Conservation (phyloP, 2,797 vertebrate species). For the Huso huso region DNA sequence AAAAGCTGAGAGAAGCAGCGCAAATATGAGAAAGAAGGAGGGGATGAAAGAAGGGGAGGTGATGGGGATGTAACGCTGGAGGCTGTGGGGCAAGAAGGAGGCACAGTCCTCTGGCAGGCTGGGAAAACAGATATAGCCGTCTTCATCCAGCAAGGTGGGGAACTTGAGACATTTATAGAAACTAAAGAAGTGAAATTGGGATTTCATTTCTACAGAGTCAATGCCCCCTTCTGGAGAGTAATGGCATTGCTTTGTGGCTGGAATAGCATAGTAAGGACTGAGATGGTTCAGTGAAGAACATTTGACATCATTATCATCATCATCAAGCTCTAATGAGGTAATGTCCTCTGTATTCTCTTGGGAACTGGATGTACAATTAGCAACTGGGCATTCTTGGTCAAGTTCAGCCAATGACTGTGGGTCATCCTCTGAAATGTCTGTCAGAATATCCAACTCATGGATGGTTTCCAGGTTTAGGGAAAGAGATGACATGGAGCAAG, state of each 20-base stretch:
- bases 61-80: slow-evolving; percentile 67
- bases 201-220: slow-evolving; percentile 1
- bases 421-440: slow-evolving; percentile 85
- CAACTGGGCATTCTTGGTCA: slow-evolving; percentile 30
- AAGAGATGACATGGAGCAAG: slow-evolving; percentile 59
- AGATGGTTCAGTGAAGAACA: neutral
- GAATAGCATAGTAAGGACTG: slow-evolving; percentile 15
- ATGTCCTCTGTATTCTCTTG: slow-evolving; percentile 22
- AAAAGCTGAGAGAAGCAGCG: slow-evolving; percentile 79
- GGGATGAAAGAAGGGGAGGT: slow-evolving; percentile 79
- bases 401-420: slow-evolving; percentile 43
- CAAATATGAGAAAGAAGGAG: slow-evolving; percentile 76
- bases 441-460: slow-evolving; percentile 76
- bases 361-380: slow-evolving; percentile 33
- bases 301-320: slow-evolving; percentile 2
- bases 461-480: slow-evolving; percentile 63
- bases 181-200: slow-evolving; percentile 36
- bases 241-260: slow-evolving; percentile 18
- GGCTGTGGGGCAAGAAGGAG: slow-evolving; percentile 51
- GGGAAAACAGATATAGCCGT: slow-evolving; percentile 53
- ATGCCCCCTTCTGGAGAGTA: neutral
- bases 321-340: slow-evolving; percentile 11
- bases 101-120: slow-evolving; percentile 59
- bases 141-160: slow-evolving; percentile 55
- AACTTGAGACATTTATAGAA: slow-evolving; percentile 57